These are phyloP conservation scores for Caenorhabditis panamensis DNA, from an alignment of 2,888 invertebrate species.

Conservation along the genomic window DNA sequence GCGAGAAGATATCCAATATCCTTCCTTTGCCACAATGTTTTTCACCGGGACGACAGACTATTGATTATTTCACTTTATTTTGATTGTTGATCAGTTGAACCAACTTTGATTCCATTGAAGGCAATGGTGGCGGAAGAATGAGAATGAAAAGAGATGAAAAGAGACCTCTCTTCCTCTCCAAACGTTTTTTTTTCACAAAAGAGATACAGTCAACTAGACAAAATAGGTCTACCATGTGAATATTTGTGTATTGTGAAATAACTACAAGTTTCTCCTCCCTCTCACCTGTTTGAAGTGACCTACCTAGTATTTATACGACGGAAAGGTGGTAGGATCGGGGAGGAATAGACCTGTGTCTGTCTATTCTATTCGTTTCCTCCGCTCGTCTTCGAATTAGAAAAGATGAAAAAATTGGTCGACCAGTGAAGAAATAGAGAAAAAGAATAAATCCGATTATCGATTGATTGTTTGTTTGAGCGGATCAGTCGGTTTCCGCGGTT, in stretches of 20 bases:
- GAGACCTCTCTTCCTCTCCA: neutral
- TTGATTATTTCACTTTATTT: neutral
- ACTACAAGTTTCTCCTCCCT: conserved; percentile 48
- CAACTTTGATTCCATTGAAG: no score
- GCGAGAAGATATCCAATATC: conserved; percentile 56
- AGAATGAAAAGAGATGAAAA: neutral
- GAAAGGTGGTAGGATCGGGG: neutral
- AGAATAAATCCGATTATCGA: conserved; percentile 50
- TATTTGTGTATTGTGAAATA: conserved; percentile 57
- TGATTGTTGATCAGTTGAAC: neutral
- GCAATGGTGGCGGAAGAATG: no score
- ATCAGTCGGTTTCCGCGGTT: conserved; percentile 31
- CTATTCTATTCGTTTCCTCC: neutral
- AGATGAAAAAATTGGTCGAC: neutral
- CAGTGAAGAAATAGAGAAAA: neutral
- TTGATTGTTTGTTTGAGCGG: conserved; percentile 55
- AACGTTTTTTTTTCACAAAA: no score
- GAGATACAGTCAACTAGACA: conserved; percentile 10
- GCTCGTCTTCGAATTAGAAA: conserved; percentile 4
- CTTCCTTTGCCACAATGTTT: conserved; percentile 9
- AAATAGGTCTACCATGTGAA: conserved; percentile 65
- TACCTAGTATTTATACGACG: neutral
- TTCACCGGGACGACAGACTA: neutral
- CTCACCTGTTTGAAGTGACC: conserved; percentile 56
- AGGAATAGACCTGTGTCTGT: neutral